Conservation (phyloP, 2,113 vertebrate species). For the Chamaetylas fuelleborni region DNA sequence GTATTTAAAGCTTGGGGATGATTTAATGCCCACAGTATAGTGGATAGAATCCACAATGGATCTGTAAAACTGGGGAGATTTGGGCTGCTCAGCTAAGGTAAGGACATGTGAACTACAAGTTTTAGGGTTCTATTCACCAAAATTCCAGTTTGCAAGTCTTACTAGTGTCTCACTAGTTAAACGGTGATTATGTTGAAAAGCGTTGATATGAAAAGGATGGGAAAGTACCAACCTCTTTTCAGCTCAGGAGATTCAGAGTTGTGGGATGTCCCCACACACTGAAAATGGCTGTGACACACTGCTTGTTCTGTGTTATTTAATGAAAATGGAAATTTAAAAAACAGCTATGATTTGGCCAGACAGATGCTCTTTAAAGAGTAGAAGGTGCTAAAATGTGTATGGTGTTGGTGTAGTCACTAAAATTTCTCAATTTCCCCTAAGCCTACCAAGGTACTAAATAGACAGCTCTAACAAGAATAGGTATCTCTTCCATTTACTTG, state of each 20-base stretch:
- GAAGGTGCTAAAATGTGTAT: neutral
- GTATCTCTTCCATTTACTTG: neutral
- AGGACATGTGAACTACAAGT: neutral
- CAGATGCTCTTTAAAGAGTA: neutral
- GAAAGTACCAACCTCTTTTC: neutral
- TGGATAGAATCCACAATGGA: neutral
- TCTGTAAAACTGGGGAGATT: neutral
- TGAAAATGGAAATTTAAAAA: neutral
- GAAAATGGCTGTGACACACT: neutral
- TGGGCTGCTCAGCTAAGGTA: neutral
- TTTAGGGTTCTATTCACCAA: neutral
- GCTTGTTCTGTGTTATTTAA: neutral
- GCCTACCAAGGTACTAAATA: neutral
- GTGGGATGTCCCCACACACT: neutral
- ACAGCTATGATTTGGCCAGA: neutral
- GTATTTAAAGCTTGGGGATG: neutral
- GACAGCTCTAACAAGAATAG: neutral
- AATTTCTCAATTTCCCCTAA: neutral
- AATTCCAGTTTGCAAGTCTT: neutral
- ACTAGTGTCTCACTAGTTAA: neutral
- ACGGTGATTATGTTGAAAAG: neutral
- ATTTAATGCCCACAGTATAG: neutral
- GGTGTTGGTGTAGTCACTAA: neutral
- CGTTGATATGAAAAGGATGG: accelerated
- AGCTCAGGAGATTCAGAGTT: neutral